These are phyloP conservation scores for Tetragonisca angustula DNA, from an alignment of 2,888 invertebrate species.

Conservation along the genomic window DNA sequence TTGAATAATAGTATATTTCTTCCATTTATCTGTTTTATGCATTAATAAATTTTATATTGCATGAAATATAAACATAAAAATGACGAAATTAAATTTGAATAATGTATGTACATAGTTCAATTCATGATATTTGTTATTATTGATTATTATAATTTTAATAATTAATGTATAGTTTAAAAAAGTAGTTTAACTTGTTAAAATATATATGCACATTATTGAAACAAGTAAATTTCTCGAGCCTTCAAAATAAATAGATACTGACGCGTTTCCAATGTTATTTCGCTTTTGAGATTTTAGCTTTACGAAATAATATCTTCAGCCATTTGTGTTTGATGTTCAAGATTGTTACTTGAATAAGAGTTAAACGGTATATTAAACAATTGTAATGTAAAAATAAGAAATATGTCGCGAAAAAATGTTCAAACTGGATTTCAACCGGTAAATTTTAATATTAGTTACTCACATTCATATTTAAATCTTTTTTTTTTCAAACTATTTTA, in stretches of 20 bases:
- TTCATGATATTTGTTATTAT: neutral
- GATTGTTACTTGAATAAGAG: neutral
- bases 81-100: neutral
- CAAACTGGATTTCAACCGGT: conserved; percentile 90
- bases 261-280: conserved; percentile 19
- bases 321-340: conserved; percentile 17
- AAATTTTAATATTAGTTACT: conserved; percentile 75
- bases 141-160: neutral
- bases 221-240: neutral
- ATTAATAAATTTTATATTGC: neutral
- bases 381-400: conserved; percentile 16
- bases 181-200: neutral
- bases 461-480: neutral
- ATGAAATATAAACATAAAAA: neutral
- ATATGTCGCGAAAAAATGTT: conserved; percentile 78
- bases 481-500: neutral
- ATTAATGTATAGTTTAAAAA: neutral
- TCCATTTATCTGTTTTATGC: neutral
- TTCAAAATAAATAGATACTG: neutral
- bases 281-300: conserved; percentile 4
- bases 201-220: neutral
- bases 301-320: conserved; percentile 4
- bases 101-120: neutral
- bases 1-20: neutral
- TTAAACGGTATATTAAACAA: conserved; percentile 1